phyloP scores from a whole-genome alignment of 1,140 invertebrate species.

The Druon quercuslanigerum region DNA sequence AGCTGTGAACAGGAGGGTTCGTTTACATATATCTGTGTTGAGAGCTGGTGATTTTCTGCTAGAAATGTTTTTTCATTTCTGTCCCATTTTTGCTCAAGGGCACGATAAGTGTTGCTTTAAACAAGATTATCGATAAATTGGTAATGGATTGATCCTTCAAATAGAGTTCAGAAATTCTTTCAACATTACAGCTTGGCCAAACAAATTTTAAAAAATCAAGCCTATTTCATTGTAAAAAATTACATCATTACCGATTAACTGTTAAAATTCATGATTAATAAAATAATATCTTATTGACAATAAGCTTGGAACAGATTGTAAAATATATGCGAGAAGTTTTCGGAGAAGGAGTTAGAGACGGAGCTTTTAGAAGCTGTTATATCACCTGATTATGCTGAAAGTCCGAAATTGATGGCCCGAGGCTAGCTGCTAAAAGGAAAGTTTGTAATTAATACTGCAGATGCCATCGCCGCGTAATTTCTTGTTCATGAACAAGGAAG shows the following conservation, averaged over 20 bases:
- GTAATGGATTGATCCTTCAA: background rate
- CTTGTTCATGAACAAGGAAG: background rate
- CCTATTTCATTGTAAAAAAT: no score
- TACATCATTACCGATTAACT: no score
- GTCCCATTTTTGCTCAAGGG: slow-evolving; percentile 10
- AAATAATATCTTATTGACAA: background rate
- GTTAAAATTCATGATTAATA: background rate
- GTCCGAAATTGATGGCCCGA: slow-evolving; percentile 23
- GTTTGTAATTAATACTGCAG: slow-evolving; percentile 26
- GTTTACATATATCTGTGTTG: slow-evolving; percentile 16
- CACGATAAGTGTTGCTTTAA: background rate
- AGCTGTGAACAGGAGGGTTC: slow-evolving; percentile 1
- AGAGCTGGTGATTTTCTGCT: slow-evolving; percentile 9
- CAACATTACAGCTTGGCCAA: no score
- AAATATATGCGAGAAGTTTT: slow-evolving; percentile 15
- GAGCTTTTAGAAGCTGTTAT: slow-evolving; percentile 29
- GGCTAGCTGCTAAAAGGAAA: slow-evolving; percentile 26
- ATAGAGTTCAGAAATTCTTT: background rate
- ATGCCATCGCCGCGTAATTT: background rate
- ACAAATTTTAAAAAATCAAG: no score
- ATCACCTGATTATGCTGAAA: slow-evolving; percentile 28
- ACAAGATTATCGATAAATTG: background rate
- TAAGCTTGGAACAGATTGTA: background rate
- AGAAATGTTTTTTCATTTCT: slow-evolving; percentile 21
- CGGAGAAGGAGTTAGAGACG: background rate